Evolutionary conservation across 2,113 vertebrate species (phyloP), one percentile per base, ranked within the genome.

Genomic region (Zootoca vivipara): DNA sequence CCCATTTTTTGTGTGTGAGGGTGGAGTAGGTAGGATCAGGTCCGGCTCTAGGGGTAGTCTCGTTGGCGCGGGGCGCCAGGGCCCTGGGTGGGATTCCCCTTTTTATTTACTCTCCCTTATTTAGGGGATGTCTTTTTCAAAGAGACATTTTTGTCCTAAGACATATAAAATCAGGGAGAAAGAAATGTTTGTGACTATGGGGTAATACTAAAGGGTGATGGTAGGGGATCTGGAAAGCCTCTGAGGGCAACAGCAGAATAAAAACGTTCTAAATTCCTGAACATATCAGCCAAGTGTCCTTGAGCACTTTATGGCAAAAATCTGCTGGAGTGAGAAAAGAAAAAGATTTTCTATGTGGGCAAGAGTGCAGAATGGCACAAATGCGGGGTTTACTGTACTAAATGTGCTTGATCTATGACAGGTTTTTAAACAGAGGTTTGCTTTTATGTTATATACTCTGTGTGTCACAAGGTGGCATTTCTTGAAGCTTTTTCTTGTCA

Each of bases 191-290:
- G 1, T 78, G 94, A 93, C 93, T 30, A 46, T 46, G 28, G 69
- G 42, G 7, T 28, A n/a, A 87, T 33, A 38, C 10, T 70, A 52
- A 84, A 42, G 15, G 42, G n/a, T 1, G 26, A 52, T 69, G 40
- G 72, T 8, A 15, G 24, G 56, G 73, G 73, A 69, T 83, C 62
- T 94, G 84, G 83, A 79, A 95, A 94, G 87, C 80, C 93, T 91
- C 91, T 89, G 22, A 93, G 88, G 91, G 94, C 89, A 95, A 92
- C 88, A 92, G 86, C 90, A 95, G 91, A 92, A 92, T 90, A 79
- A 95, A 72, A 93, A 95, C 90, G 86, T 94, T 94, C 95, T 96
- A 97, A 95, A 96, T 96, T 94, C 93, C 92, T 91, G 89, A 96
- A 91, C 90, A 90, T 83, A 70, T 91, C 92, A 93, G 95, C 93